phyloP scores from a whole-genome alignment of 2,797 vertebrate species.

The Ibycter americanus region DNA sequence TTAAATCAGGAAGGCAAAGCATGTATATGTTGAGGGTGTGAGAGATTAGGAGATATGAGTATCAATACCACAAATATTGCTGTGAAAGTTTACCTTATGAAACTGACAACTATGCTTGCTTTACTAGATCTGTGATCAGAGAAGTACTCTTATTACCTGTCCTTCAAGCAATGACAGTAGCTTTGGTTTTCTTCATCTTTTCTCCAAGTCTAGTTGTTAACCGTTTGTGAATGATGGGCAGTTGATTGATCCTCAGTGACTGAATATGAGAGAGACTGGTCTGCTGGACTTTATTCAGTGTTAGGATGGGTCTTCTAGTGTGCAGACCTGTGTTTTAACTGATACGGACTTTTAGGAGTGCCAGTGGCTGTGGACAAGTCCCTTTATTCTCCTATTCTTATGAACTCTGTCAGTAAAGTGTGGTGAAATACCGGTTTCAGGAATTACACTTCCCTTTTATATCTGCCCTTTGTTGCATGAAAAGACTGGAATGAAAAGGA shows the following conservation, averaged over 20 bases:
- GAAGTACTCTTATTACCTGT: neutral
- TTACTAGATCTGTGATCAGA: neutral
- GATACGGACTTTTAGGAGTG: neutral
- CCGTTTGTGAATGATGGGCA: neutral
- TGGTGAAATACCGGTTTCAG: neutral
- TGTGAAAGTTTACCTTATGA: neutral
- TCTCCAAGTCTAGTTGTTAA: neutral
- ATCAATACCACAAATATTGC: neutral
- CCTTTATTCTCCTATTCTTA: neutral
- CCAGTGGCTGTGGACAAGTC: neutral
- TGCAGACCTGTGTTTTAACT: neutral
- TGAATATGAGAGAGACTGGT: neutral
- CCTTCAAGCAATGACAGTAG: neutral
- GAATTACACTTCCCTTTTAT: neutral
- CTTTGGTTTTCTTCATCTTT: neutral
- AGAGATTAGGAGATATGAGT: neutral
- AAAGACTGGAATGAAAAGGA: neutral
- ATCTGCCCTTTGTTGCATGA: neutral
- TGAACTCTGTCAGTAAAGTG: neutral
- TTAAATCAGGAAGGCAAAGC: neutral
- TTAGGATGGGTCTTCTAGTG: neutral
- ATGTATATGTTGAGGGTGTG: neutral
- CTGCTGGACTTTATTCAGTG: neutral
- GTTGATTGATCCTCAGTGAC: neutral
- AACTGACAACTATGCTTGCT: neutral